Conservation (phyloP, 2,113 vertebrate genomes). For the Rhinoderma darwinii region DNA sequence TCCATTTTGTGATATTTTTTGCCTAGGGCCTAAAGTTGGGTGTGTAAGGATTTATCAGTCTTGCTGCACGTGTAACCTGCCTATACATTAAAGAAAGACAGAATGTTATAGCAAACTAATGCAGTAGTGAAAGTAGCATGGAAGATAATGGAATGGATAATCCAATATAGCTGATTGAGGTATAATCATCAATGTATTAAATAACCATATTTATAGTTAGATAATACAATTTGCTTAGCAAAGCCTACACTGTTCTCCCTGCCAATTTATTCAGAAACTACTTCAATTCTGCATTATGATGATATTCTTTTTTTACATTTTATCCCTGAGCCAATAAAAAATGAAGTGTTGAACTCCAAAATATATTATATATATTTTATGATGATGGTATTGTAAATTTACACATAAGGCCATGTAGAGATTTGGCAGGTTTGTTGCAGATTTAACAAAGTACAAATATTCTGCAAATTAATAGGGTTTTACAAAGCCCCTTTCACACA, state of each 20-base stretch:
- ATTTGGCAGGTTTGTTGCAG: no score
- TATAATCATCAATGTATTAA: slow-evolving; percentile 4
- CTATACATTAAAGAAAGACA: slow-evolving; percentile 23
- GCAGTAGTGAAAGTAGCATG: neutral
- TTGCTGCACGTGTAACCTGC: slow-evolving; percentile 25
- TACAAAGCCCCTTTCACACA: no score
- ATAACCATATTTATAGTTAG: neutral
- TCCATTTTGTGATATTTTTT: slow-evolving; percentile 60
- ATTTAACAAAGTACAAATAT: no score
- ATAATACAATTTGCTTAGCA: neutral
- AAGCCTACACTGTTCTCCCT: neutral
- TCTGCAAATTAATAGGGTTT: no score
- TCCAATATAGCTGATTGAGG: neutral
- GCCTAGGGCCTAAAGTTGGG: slow-evolving; percentile 52
- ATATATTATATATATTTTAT: no score
- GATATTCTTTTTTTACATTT: neutral
- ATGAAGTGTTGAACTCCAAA: neutral
- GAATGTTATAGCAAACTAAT: slow-evolving; percentile 4
- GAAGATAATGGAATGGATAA: neutral
- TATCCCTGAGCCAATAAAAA: neutral
- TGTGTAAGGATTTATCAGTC: slow-evolving; percentile 50
- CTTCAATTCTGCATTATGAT: neutral
- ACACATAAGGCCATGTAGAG: no score
- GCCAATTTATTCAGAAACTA: neutral
- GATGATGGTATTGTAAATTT: no score